Evolutionary conservation across 2,113 vertebrate species (phyloP), one percentile per base, ranked within the genome.

Genomic region (Aspidoscelis tigris): DNA sequence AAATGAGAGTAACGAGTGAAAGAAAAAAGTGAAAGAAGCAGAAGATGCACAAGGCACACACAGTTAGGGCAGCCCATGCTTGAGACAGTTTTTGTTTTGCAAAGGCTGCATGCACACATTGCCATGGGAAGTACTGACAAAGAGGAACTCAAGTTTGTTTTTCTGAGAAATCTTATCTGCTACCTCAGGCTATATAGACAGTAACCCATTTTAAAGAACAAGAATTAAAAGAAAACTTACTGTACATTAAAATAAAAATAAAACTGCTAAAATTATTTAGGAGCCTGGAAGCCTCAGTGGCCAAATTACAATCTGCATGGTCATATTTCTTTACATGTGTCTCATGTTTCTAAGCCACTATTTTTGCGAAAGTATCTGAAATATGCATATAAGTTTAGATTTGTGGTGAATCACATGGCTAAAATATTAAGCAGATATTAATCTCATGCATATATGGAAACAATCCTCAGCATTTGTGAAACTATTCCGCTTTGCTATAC

Each of bases 121-220:
- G 6, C 16, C 66, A 87, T 71, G 18, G 68, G 2, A 88, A 86
- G 50, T 55, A 75, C 84, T 53, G 66, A 70, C 12, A 82, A 91
- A 7, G 3, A 81, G 26, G 22, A 87, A 41, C 33, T 71, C 1
- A 39, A 14, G 33, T 88, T 76, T 83, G 33, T 87, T 78, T 80
- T 55, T 21, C 72, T 0, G 3, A 82, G 85, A 89, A 61, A 4
- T 43, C 22, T 66, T 68, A 76, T 72, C 21, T 82, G 84, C 33
- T 16, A 43, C 61, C 26, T 20, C 12, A 74, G 74, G 78, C 76
- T 3, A 41, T 5, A 0, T 0, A 82, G 26, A 22, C 65, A 1
- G 1, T 69, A 77, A 10, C 76, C 82, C 53, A 20, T 47, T 84
- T 26, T 22, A 83, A 7, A 69, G 68, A 55, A 8, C 69, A 85